Evolutionary conservation across 2,797 vertebrate genomes (phyloP).

Genomic region (Halcyon leucocephala): DNA sequence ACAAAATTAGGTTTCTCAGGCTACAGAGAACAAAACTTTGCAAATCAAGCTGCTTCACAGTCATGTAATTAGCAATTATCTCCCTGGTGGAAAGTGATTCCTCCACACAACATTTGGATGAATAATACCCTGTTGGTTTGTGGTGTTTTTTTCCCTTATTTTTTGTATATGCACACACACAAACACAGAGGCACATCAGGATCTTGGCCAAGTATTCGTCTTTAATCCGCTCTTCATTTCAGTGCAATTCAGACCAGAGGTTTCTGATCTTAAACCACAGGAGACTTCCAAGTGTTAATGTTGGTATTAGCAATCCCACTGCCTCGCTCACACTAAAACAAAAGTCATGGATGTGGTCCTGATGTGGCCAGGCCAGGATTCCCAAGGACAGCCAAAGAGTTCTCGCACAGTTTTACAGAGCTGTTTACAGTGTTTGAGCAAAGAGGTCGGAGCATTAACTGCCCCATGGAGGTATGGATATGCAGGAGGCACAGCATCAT

Average conservation of each 20-base stretch:
- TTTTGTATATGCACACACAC: neutral
- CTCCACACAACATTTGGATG: constrained; percentile 13
- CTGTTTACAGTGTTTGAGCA: neutral
- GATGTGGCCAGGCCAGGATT: neutral
- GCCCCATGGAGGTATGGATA: neutral
- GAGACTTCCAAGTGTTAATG: neutral
- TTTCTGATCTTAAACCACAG: neutral
- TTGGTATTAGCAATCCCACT: neutral
- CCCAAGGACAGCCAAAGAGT: neutral
- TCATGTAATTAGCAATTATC: constrained; percentile 53
- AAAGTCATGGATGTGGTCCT: neutral
- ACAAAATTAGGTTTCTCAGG: neutral
- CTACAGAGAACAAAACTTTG: constrained; percentile 29
- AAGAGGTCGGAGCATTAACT: neutral
- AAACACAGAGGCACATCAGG: neutral
- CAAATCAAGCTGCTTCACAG: constrained; percentile 38
- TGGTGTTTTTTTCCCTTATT: neutral
- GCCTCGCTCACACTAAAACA: neutral
- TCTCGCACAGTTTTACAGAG: neutral
- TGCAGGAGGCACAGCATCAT: neutral
- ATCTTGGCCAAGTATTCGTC: neutral
- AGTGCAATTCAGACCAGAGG: neutral
- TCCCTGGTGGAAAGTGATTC: neutral
- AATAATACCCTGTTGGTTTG: neutral
- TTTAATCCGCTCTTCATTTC: neutral